Conservation (phyloP, 2,797 vertebrate genomes). For the Decapterus maruadsi region DNA sequence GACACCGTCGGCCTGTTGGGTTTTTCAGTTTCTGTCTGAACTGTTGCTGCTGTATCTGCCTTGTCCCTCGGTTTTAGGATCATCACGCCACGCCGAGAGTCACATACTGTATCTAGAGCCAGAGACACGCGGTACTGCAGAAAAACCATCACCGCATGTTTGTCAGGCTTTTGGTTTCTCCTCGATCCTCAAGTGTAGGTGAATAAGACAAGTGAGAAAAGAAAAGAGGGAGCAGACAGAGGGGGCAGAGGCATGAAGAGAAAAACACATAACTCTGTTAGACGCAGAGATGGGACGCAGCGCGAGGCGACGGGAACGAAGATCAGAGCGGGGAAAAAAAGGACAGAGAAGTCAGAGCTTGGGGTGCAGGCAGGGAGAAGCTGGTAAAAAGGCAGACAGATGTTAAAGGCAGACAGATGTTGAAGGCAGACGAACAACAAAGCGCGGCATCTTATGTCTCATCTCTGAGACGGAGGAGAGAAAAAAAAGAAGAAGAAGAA, state of each 20-base stretch:
- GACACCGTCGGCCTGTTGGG: no score
- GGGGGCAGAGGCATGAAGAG: conserved; percentile 32
- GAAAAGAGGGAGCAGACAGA: background rate
- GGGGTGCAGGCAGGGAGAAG: conserved; percentile 26
- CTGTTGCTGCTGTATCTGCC: background rate
- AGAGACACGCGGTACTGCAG: no score
- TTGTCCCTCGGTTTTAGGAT: background rate
- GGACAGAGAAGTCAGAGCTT: conserved; percentile 39
- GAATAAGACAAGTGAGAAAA: conserved; percentile 18
- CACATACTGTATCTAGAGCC: no score
- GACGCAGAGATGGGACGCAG: conserved; percentile 28
- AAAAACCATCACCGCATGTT: background rate
- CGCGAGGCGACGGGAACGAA: conserved; percentile 25
- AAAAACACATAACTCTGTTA: conserved; percentile 22
- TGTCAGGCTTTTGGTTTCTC: background rate
- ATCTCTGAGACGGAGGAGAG: conserved; percentile 41
- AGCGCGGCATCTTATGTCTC: conserved; percentile 58
- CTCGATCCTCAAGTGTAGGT: conserved; percentile 24
- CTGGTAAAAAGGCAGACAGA: conserved; percentile 62
- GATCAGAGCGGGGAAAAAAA: conserved; percentile 24
- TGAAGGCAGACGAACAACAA: conserved; percentile 70
- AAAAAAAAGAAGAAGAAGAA: conserved; percentile 44
- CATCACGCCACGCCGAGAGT: no score
- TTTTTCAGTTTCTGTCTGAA: no score
- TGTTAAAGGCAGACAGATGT: conserved; percentile 73